Evolutionary conservation across 2,113 vertebrate genomes (phyloP).

Genomic region (Tyto alba): DNA sequence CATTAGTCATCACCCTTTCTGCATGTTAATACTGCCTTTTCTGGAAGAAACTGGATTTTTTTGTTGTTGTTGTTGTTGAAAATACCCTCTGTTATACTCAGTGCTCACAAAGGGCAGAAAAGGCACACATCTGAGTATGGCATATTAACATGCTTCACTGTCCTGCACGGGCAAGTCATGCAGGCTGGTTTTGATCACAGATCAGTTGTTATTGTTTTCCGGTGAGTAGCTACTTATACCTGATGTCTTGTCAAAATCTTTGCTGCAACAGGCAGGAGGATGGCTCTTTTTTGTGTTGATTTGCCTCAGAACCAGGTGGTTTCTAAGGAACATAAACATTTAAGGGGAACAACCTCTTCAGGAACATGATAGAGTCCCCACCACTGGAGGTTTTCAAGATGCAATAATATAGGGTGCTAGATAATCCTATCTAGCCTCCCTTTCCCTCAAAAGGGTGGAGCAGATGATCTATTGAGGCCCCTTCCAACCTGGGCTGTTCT

Average conservation of each 20-base stretch:
- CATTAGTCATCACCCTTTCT: constrained; percentile 34
- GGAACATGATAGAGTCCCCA: background rate
- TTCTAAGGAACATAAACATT: background rate
- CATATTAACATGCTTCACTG: background rate
- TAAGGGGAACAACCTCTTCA: background rate
- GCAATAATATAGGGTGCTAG: background rate
- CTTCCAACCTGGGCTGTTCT: background rate
- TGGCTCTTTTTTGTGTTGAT: background rate
- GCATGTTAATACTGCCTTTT: background rate
- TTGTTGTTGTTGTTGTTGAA: no score
- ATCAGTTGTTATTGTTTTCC: background rate
- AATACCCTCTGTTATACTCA: background rate
- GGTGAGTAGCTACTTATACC: background rate
- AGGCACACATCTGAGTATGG: background rate
- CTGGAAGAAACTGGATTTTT: background rate
- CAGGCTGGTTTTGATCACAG: constrained; percentile 12
- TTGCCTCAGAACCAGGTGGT: background rate
- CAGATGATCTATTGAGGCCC: background rate
- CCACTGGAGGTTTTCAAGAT: background rate
- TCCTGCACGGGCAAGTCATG: background rate
- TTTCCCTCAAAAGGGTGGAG: background rate
- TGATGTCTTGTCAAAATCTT: background rate
- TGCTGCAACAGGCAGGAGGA: background rate
- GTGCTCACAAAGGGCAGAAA: background rate
- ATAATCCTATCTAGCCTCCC: background rate